These are phyloP conservation scores for Maylandia zebra DNA, from an alignment of 2,113 vertebrate species.

Conservation along the genomic window DNA sequence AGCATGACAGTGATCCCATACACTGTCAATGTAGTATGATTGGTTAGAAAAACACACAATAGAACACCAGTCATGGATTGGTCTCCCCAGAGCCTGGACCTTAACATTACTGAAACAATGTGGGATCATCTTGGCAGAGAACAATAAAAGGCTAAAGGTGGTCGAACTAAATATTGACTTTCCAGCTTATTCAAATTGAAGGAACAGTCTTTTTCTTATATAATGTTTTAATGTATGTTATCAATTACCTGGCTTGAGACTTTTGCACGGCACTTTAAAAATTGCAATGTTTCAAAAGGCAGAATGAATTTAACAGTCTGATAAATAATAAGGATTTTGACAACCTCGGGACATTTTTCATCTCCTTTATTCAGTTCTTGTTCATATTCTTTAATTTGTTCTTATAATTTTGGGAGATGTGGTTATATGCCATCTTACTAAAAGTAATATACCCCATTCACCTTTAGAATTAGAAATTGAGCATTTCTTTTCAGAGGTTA, in stretches of 20 bases:
- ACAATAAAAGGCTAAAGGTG: neutral
- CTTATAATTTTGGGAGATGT: neutral
- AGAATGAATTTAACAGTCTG: neutral
- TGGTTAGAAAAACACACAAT: neutral
- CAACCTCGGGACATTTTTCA: neutral
- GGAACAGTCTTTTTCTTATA: neutral
- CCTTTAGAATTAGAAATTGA: neutral
- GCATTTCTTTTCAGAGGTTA: neutral
- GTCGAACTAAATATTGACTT: neutral
- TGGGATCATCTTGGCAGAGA: neutral
- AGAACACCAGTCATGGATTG: neutral
- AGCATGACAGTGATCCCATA: neutral
- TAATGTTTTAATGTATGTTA: neutral
- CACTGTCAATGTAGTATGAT: neutral
- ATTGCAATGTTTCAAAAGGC: neutral
- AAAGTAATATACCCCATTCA: neutral
- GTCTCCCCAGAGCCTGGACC: neutral
- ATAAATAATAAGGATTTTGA: neutral
- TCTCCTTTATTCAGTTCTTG: neutral
- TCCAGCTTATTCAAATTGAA: neutral
- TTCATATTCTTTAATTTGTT: neutral
- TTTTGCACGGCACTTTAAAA: neutral
- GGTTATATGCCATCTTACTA: neutral
- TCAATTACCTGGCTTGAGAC: neutral
- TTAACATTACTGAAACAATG: neutral